Evolutionary conservation across 2,797 vertebrate species (phyloP).

Genomic region (Dermochelys coriacea): DNA sequence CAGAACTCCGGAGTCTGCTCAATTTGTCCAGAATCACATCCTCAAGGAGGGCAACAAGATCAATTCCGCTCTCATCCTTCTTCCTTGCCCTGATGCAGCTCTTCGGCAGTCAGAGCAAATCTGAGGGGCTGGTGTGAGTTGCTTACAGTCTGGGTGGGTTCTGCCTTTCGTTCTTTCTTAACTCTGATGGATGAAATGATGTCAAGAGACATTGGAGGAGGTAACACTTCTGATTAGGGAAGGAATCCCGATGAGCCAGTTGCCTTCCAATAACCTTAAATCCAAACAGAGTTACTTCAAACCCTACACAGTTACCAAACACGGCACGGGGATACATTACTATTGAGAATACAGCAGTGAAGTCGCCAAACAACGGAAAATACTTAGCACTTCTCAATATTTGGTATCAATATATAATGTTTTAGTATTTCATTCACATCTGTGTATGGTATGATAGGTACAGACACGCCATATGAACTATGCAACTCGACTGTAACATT

Average conservation of each 20-base stretch:
- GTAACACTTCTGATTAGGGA: slow-evolving; percentile 71
- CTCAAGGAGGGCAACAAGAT: background rate
- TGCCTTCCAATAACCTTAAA: slow-evolving; percentile 48
- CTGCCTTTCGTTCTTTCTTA: slow-evolving; percentile 17
- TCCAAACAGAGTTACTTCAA: background rate
- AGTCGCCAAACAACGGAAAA: background rate
- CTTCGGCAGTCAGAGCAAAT: slow-evolving; percentile 54
- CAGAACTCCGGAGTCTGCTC: background rate
- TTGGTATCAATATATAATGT: background rate
- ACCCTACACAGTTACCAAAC: background rate
- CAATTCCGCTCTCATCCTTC: slow-evolving; percentile 28
- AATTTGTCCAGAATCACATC: background rate
- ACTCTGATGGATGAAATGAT: slow-evolving; percentile 76
- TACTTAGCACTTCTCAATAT: background rate
- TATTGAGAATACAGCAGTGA: background rate
- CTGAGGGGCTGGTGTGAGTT: slow-evolving; percentile 69
- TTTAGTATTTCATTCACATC: rapidly evolving
- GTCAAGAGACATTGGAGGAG: slow-evolving; percentile 74
- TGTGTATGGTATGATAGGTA: rapidly evolving
- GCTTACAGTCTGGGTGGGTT: slow-evolving; percentile 77
- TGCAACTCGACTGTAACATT: background rate
- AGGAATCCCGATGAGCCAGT: slow-evolving; percentile 53
- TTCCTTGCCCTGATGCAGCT: slow-evolving; percentile 47
- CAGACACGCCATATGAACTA: background rate
- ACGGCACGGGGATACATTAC: background rate